Percentiles rank a stretch among this genome's conserved stretches.
phyloP scores from a whole-genome alignment of 2,888 invertebrate genomes.

The Diplolepis rosae region DNA sequence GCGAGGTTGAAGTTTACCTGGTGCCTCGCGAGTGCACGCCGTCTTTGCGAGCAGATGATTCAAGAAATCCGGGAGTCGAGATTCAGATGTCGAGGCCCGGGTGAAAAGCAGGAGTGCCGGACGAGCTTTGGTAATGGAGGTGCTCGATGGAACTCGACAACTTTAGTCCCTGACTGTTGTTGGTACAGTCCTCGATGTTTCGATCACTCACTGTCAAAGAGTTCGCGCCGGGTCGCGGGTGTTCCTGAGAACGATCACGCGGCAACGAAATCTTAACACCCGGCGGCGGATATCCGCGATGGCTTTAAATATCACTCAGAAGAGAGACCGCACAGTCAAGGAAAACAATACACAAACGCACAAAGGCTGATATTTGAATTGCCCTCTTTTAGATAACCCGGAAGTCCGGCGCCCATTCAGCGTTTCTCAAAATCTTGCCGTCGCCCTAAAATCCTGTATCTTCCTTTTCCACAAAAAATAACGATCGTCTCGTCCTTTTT shows the following conservation, averaged over 20 bases:
- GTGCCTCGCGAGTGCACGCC: conserved; percentile 24
- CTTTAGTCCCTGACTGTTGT: conserved; percentile 5
- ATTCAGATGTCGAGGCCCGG: conserved; percentile 21
- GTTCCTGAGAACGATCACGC: conserved; percentile 1
- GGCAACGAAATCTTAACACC: background rate
- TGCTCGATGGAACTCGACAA: background rate
- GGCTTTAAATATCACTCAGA: conserved; percentile 16
- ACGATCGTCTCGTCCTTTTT: conserved; percentile 2
- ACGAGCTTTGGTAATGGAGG: conserved; percentile 30
- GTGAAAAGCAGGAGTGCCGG: conserved; percentile 29
- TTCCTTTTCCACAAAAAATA: background rate
- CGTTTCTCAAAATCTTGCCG: conserved; percentile 10
- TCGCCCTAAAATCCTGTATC: background rate
- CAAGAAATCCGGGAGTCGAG: conserved; percentile 4
- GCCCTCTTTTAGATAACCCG: conserved; percentile 33
- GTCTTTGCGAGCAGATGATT: conserved; percentile 17
- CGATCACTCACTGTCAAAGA: background rate
- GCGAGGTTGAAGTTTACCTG: conserved; percentile 10
- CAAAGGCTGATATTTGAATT: conserved; percentile 43
- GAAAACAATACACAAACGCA: conserved; percentile 44
- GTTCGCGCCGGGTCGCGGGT: background rate
- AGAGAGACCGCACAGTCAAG: conserved; percentile 21
- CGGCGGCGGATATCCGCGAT: conserved; percentile 10
- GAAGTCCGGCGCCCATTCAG: conserved; percentile 15
- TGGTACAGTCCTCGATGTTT: conserved; percentile 4